Evolutionary conservation across 2,113 vertebrate genomes (phyloP).

Genomic region (Theropithecus gelada): DNA sequence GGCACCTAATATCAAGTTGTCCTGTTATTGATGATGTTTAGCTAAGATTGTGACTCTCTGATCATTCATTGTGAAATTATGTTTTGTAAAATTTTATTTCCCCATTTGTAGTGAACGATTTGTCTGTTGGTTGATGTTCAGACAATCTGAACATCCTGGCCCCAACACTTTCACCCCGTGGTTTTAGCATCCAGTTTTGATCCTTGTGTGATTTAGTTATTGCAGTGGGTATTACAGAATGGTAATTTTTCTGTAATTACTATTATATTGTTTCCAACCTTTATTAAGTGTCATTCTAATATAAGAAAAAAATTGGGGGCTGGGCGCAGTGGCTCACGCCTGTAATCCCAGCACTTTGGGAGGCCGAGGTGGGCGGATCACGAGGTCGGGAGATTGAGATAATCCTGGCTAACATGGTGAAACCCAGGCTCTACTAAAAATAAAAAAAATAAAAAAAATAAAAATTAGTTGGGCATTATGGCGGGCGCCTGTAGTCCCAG

Average conservation of each 20-base stretch:
- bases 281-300: neutral
- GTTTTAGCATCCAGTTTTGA: neutral
- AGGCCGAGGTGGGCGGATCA: no score
- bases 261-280: neutral
- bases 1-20: rapidly evolving
- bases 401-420: no score
- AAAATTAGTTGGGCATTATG: rapidly evolving
- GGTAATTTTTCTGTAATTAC: neutral
- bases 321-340: rapidly evolving
- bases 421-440: no score
- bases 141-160: neutral
- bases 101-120: neutral
- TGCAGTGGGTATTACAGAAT: rapidly evolving
- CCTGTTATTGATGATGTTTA: neutral
- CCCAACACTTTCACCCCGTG: neutral
- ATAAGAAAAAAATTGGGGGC: neutral
- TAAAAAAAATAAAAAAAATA: no score
- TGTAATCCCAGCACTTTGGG: no score
- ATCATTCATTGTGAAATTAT: no score
- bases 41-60: neutral
- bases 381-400: no score
- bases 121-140: neutral
- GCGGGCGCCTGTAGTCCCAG: no score
- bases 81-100: neutral
- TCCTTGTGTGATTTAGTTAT: neutral